Evolutionary conservation across 2,888 invertebrate species (phyloP).

Genomic region (Halictus ligatus): DNA sequence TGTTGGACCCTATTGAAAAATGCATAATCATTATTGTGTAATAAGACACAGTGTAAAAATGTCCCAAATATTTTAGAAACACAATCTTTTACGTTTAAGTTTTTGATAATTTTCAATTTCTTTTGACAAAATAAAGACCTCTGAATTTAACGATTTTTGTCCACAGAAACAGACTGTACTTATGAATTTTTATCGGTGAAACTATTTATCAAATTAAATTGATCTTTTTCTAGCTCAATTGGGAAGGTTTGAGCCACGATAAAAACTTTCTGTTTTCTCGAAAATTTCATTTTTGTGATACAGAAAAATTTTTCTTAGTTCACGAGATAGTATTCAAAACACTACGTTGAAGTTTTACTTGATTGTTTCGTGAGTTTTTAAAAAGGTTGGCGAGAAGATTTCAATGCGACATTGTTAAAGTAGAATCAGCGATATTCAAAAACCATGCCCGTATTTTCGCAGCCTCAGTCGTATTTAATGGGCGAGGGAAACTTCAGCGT

Average conservation of each 20-base stretch:
- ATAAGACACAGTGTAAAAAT: too few species aligned
- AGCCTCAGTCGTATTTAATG: conserved; percentile 53
- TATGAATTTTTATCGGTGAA: background rate
- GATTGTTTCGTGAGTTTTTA: background rate
- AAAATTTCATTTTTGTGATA: background rate
- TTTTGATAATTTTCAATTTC: too few species aligned
- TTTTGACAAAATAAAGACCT: too few species aligned
- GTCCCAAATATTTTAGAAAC: too few species aligned
- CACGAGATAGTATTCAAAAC: background rate
- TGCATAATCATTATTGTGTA: too few species aligned
- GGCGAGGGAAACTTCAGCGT: conserved; percentile 31
- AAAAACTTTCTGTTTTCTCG: background rate
- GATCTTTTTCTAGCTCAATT: too few species aligned
- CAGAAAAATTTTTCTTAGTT: background rate
- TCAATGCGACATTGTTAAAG: background rate
- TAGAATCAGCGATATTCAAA: background rate
- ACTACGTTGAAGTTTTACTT: background rate
- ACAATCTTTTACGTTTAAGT: background rate
- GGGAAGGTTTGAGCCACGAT: too few species aligned
- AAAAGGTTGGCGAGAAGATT: background rate
- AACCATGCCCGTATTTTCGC: conserved; percentile 9
- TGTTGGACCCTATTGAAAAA: too few species aligned
- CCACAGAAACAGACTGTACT: background rate
- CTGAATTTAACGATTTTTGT: background rate
- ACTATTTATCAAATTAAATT: too few species aligned